These are phyloP conservation scores for Agrochola circellaris DNA, from an alignment of 2,888 invertebrate species.

Conservation along the genomic window DNA sequence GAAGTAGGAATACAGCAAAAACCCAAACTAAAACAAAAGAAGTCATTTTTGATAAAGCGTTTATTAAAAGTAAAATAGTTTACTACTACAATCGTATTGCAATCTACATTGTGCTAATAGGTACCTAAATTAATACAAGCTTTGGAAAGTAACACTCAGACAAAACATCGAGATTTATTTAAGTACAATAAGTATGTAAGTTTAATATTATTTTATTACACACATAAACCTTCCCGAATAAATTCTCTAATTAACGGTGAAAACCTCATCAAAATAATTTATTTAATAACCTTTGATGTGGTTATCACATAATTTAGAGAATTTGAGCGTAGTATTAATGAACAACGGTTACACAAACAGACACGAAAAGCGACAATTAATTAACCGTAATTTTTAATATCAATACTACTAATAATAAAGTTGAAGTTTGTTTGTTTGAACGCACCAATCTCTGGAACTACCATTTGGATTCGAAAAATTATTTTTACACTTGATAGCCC, in stretches of 20 bases:
- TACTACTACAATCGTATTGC: slow-evolving; percentile 18
- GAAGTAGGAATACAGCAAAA: background rate
- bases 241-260: background rate
- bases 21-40: background rate
- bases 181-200: background rate
- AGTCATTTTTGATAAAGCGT: slow-evolving; percentile 19
- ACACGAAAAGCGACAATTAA: slow-evolving; percentile 5
- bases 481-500: no score
- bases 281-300: background rate
- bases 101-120: slow-evolving; percentile 31
- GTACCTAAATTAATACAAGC: slow-evolving; percentile 12
- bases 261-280: background rate
- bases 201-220: background rate
- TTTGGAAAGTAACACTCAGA: background rate
- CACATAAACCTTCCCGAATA: background rate
- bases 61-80: slow-evolving; percentile 19
- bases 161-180: slow-evolving; percentile 22
- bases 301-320: background rate
- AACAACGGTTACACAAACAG: background rate
- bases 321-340: background rate
- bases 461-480: background rate
- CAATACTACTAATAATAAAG: background rate
- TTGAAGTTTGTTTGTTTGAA: background rate
- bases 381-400: background rate
- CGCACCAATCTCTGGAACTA: background rate